Conservation (phyloP, 2,113 vertebrate genomes). For the Thalassarche chlororhynchos region DNA sequence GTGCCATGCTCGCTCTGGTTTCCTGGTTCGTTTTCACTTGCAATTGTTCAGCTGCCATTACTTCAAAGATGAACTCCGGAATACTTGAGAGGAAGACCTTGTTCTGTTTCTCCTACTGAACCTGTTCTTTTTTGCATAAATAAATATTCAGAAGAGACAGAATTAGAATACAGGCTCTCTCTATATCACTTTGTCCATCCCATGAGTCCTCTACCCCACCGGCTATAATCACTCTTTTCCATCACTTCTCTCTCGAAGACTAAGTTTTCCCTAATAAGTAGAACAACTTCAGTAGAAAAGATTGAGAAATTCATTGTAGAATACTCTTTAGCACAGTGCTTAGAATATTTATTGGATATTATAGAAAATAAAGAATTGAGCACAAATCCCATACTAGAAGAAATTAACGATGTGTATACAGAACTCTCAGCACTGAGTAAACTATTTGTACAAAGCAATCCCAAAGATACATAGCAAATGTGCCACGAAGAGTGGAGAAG, state of each 20-base stretch:
- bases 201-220: slow-evolving; percentile 27
- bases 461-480: neutral
- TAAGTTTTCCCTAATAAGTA: neutral
- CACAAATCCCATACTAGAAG: neutral
- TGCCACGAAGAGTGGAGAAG: neutral
- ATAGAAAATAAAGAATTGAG: neutral
- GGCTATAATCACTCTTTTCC: slow-evolving; percentile 28
- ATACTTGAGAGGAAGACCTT: neutral
- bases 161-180: slow-evolving; percentile 26
- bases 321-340: neutral
- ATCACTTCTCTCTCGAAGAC: neutral
- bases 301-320: neutral
- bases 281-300: slow-evolving; percentile 1
- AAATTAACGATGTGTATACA: slow-evolving; percentile 43
- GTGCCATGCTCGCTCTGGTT: accelerated
- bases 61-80: neutral
- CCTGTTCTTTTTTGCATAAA: slow-evolving; percentile 41
- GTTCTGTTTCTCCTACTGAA: neutral
- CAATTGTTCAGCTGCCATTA: accelerated
- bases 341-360: slow-evolving; percentile 26
- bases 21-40: accelerated
- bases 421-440: neutral
- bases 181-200: slow-evolving; percentile 33
- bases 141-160: slow-evolving; percentile 51
- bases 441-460: slow-evolving; percentile 29